Evolutionary conservation across 2,113 vertebrate species (phyloP).

Genomic region (Chroicocephalus ridibundus): DNA sequence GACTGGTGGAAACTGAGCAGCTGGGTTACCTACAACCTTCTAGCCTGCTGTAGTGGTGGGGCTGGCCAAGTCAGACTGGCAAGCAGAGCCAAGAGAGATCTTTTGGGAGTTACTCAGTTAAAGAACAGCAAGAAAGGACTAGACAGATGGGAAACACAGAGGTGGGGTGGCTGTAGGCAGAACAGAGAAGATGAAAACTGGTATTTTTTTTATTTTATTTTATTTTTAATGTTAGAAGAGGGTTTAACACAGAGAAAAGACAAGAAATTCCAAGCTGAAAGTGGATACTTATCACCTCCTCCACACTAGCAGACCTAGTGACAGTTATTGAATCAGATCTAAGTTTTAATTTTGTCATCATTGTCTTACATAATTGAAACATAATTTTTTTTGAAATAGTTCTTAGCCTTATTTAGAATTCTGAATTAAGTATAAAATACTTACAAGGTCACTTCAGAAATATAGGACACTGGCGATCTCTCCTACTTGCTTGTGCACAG

Average conservation of each 20-base stretch:
- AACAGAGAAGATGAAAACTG: conserved; percentile 10
- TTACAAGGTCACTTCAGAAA: not conserved
- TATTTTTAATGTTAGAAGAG: not conserved
- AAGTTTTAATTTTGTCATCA: conserved; percentile 29
- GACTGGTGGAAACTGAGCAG: not conserved
- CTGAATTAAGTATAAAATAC: not conserved
- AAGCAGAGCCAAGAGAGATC: not conserved
- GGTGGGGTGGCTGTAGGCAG: conserved; percentile 37
- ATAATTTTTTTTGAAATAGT: not conserved
- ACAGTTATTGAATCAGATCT: conserved; percentile 33
- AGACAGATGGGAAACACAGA: conserved; percentile 37
- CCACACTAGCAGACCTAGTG: conserved; percentile 43
- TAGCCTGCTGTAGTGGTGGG: not conserved
- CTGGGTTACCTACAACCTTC: not conserved
- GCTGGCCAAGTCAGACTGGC: not conserved
- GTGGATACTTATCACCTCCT: conserved; percentile 47
- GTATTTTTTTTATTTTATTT: not conserved
- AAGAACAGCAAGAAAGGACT: not conserved
- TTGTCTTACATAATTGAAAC: conserved; percentile 53
- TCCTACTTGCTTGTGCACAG: not conserved
- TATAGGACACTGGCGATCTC: not conserved
- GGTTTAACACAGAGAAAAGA: conserved; percentile 1
- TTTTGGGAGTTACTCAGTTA: not conserved
- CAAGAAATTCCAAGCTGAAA: conserved; percentile 29
- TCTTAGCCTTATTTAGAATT: conserved; percentile 19